Evolutionary conservation across 53 echinoderm and acorn worm species (phyloP).

Genomic region (Paracentrotus lividus): DNA sequence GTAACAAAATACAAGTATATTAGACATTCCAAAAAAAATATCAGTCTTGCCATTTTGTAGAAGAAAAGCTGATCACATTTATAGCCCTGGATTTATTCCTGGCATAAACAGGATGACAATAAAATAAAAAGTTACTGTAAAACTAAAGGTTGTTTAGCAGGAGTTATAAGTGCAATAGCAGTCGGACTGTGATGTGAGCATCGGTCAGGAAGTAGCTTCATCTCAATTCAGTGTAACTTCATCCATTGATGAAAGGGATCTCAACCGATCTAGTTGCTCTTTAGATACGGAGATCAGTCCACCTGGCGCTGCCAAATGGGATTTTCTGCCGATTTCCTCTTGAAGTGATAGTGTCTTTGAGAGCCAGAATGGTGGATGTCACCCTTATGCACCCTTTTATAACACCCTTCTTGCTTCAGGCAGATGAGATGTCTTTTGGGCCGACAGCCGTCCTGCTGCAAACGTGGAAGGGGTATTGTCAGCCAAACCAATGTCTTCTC

Average conservation of each 20-base stretch:
- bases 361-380: too few relatives aligned
- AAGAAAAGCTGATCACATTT: too few relatives aligned
- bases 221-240: slow-evolving; percentile 18
- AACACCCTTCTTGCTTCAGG: too few relatives aligned
- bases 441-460: slow-evolving; percentile 7
- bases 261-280: not conserved
- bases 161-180: not conserved
- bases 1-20: too few relatives aligned
- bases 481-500: not conserved
- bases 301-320: slow-evolving; percentile 22
- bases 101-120: too few relatives aligned
- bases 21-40: too few relatives aligned
- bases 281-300: not conserved
- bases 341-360: slow-evolving; percentile 11
- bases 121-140: too few relatives aligned
- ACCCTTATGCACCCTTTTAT: too few relatives aligned
- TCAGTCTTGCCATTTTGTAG: too few relatives aligned
- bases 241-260: slow-evolving; percentile 45
- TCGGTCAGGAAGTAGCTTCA: slow-evolving; percentile 4
- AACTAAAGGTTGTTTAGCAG: too few relatives aligned
- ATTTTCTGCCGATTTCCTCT: not conserved
- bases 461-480: not conserved
- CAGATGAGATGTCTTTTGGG: too few relatives aligned
- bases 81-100: too few relatives aligned
- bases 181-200: not conserved